Evolutionary conservation across 1,140 invertebrate species (phyloP), one percentile per base, ranked within the genome.

Genomic region (Drosophila bipectinata): DNA sequence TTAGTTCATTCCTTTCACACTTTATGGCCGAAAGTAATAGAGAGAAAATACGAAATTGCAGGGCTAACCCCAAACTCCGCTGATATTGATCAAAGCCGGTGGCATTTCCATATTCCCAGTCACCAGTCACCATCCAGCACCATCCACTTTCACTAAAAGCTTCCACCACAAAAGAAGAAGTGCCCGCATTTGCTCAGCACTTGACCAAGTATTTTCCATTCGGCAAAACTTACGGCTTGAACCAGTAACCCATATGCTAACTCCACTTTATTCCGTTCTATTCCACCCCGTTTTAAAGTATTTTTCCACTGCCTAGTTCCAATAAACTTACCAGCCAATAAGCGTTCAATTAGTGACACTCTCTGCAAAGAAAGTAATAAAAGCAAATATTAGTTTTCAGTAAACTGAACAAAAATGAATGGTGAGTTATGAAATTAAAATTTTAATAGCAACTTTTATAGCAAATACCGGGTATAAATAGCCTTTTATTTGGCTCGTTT

Each of bases 1-100:
- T 85, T 85, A 85, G 82, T 78, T 76, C 61, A 47, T 74, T 62
- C 53, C 49, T 51, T 53, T 12, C 47, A 49, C 68, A 78, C 60
- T 84, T 84, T 84, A 84, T 81, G 63, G 63, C 58, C 66, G 34
- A 49, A 44, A 60, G 53, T 62, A 64, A 61, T 18, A 37, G 34
- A 48, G 18, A 48, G 39, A 66, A 49, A 24, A 4, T 45, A 9
- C 0, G 12, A 26, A 39, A 28, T 18, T 49, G 44, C 26, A 26
- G 24, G 34, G 10, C 34, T 37, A 37, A 37, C 34, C 34, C 34
- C 34, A 45, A 51, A 56, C 14, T 30, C 10, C 24, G 47, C 59
- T 41, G 58, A 53, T 74, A 74, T 74, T 74, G 59, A 57, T 63
- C 71, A 57, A 74, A 55, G 66, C 56, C 56, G 66, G 15, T 69